Evolutionary conservation across 2,888 invertebrate species (phyloP), one percentile per base, ranked within the genome.

Genomic region (Xanthia icteritia): DNA sequence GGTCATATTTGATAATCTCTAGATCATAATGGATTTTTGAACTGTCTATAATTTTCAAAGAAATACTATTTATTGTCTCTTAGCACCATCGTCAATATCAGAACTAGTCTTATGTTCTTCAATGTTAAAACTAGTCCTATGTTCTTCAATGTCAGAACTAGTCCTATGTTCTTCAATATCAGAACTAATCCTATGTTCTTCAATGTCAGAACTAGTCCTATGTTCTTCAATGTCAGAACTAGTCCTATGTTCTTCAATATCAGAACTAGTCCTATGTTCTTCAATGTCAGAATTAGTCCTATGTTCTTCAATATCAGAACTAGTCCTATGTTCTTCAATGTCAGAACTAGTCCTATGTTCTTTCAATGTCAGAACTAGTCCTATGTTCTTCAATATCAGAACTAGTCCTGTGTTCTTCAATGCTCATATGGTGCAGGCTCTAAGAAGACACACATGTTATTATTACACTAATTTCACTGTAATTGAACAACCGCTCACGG

Each of bases 401-500:
- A 36, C 39, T 17, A n/a, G 39, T 27, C 27, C 27, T 73, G 42
- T 27, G 27, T 27, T 20, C 45, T 48, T n/a, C 8, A 68, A 39
- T 5, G 5, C 36, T 56, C 23, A 36, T 17, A 11, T 8, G 17
- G 36, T 54, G 15, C 1, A 61, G 15, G 51, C 42, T 71, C n/a
- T 58, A 63, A 27, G 20, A 67, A 13, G 48, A 60, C 13, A 45
- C 15, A n/a, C 15, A 27, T 74, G 42, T 20, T 45, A 80, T 71
- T 42, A 80, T 64, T 58, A 81, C 17, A 56, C 67, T 77, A 45
- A 76, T 73, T 74, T 72, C 54, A 74, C 51, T 77, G 70, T 77
- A 77, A 74, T 82, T 77, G 85, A 77, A 64, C 68, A 71, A 73
- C 69, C 64, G 31, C 71, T 63, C 65, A 82, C 82, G 85, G 85